phyloP scores from a whole-genome alignment of 2,888 invertebrate species.

The Blastobasis lacticolella region DNA sequence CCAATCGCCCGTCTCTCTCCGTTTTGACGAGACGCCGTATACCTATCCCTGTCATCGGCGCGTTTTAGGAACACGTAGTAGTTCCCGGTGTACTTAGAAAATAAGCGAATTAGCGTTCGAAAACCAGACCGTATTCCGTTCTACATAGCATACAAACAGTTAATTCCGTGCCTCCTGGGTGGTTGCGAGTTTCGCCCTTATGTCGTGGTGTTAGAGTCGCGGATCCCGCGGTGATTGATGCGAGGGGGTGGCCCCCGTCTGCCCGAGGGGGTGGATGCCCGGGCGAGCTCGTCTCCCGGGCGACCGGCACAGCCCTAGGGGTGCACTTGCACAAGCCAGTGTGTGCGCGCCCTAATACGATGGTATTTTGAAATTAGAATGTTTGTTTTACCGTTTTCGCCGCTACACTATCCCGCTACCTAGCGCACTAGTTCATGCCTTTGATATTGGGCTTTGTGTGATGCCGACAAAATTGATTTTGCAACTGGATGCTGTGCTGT shows the following conservation, averaged over 20 bases:
- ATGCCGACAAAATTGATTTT: too few species aligned
- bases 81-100: constrained; percentile 24
- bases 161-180: constrained; percentile 36
- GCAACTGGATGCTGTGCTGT: too few species aligned
- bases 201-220: constrained; percentile 17
- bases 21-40: neutral
- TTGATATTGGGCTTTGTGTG: too few species aligned
- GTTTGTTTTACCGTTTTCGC: constrained; percentile 5
- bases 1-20: constrained; percentile 1
- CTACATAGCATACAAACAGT: constrained; percentile 61
- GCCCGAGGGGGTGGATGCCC: constrained; percentile 24
- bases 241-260: neutral
- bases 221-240: constrained; percentile 17
- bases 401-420: too few species aligned
- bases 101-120: constrained; percentile 63
- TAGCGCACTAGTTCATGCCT: too few species aligned
- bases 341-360: constrained; percentile 33
- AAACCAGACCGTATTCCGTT: constrained; percentile 62
- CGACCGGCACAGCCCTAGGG: constrained; percentile 16
- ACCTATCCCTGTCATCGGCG: neutral
- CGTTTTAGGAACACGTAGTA: constrained; percentile 5
- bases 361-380: constrained; percentile 24
- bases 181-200: constrained; percentile 17
- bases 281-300: constrained; percentile 53
- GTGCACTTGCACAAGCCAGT: constrained; percentile 53